Evolutionary conservation across 2,888 invertebrate species (phyloP).

Genomic region (Punctoribates punctum): DNA sequence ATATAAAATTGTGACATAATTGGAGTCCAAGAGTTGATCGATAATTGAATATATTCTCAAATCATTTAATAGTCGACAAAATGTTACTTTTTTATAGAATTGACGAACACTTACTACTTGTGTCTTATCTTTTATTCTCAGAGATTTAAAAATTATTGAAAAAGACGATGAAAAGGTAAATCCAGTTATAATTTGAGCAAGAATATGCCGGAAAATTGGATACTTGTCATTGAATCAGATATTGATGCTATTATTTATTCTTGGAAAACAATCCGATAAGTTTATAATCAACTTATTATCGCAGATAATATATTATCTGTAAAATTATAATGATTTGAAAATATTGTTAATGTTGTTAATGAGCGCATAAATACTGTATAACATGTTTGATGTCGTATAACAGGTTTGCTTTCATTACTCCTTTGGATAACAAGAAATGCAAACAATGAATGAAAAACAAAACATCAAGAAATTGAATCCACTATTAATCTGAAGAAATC

Average conservation of each 20-base stretch:
- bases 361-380: constrained; percentile 15
- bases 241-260: not conserved
- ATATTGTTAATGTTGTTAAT: constrained; percentile 16
- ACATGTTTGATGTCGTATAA: constrained; percentile 23
- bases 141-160: too few species aligned
- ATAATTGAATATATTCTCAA: too few species aligned
- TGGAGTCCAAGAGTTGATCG: too few species aligned
- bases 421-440: not conserved
- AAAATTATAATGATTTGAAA: constrained; percentile 28
- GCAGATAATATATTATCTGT: constrained; percentile 26
- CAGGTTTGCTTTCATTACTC: constrained; percentile 7
- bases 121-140: too few species aligned
- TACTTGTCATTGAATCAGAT: not conserved
- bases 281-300: constrained; percentile 25
- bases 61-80: too few species aligned
- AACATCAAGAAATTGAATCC: too few species aligned
- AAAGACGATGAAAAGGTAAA: too few species aligned
- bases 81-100: too few species aligned
- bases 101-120: too few species aligned
- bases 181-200: too few species aligned
- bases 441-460: not conserved
- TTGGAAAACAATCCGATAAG: not conserved
- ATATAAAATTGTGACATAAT: too few species aligned
- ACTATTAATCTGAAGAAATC: too few species aligned
- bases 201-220: not conserved